Evolutionary conservation across 1,140 invertebrate species (phyloP).

Genomic region (Sitophilus oryzae): DNA sequence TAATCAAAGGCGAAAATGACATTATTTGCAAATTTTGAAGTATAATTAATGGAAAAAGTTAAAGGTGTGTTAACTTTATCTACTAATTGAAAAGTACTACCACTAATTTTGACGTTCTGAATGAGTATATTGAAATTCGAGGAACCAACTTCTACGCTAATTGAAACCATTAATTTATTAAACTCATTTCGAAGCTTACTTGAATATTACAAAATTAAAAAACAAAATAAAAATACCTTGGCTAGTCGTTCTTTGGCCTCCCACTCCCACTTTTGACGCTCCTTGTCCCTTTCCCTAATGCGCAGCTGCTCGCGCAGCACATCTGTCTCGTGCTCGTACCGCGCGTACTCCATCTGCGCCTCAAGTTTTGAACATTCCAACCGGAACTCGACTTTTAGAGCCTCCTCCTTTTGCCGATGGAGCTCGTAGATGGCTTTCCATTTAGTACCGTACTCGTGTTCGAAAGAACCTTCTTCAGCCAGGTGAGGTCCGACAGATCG

Average conservation of each 20-base stretch:
- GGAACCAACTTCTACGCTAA: no score
- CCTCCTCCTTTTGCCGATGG: slow-evolving; percentile 83
- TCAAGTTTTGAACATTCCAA: slow-evolving; percentile 86
- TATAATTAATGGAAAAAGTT: no score
- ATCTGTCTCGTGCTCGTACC: slow-evolving; percentile 86
- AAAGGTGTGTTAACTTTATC: no score
- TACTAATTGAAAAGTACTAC: no score
- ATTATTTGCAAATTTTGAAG: no score
- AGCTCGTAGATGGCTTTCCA: slow-evolving; percentile 94
- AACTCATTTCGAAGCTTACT: slow-evolving; percentile 53
- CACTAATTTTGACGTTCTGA: no score
- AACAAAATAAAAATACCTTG: slow-evolving; percentile 51
- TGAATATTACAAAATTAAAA: no score
- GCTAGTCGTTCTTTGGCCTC: slow-evolving; percentile 77
- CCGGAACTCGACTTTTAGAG: slow-evolving; percentile 83
- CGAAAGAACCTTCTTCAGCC: slow-evolving; percentile 81
- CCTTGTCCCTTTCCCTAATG: slow-evolving; percentile 77
- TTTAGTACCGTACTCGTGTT: slow-evolving; percentile 89
- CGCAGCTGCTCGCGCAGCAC: slow-evolving; percentile 77
- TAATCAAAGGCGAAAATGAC: no score
- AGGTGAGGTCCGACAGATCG: slow-evolving; percentile 84
- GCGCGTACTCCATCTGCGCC: slow-evolving; percentile 90
- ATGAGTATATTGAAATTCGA: no score
- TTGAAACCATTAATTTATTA: no score
- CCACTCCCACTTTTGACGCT: slow-evolving; percentile 78